Base-by-base conservation (phyloP, 2,888 invertebrate species). In the Phortica okadai region DNA sequence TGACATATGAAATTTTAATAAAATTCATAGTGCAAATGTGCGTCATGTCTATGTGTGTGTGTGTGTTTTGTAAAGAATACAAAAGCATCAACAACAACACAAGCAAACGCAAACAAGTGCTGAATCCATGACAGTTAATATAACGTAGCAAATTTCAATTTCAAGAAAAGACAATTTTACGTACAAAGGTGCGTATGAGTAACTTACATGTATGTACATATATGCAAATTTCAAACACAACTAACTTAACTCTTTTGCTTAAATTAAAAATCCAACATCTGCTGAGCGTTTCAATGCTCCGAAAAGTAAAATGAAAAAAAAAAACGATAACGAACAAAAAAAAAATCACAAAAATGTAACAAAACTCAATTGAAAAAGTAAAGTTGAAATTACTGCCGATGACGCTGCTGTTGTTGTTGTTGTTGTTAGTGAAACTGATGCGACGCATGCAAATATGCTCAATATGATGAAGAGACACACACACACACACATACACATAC, bases 401-500 rank as follows among this genome's bases (percentile, higher is more conserved):
- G 21, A 21, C 1, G 21, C 21, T 21, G 1, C 21, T 21, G 21
- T 21, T 21, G 16, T 41, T 41, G 11, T 7, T 54, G 10, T 25
- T 62, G n/a, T 41, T 77, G 10, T 14, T 50, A 14, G 10, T 50
- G 6, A 50, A 50, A 21, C 59, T 59, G 59, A 59, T n/a, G 59
- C 59, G 16, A 10, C 59, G 16, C 14, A 59, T 14, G 59, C 59
- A 59, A 59, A 59, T 7, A 8, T 59, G 59, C 75, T 14, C 10
- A 11, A 6, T 6, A 50, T 50, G 50, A 11, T 50, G 10, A 50
- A 50, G 70, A 77, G 16, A 62, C 16, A 44, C 69, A 69, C 45
- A 69, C 42, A 69, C 14, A 42, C 69, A 69, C 74, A 80, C 77
- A 73, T 62, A n/a, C n/a, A n/a, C 0, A 33, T 10, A 66, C 14